Conservation (phyloP, 1,140 invertebrate species). For the Trachelipus rathkii region DNA sequence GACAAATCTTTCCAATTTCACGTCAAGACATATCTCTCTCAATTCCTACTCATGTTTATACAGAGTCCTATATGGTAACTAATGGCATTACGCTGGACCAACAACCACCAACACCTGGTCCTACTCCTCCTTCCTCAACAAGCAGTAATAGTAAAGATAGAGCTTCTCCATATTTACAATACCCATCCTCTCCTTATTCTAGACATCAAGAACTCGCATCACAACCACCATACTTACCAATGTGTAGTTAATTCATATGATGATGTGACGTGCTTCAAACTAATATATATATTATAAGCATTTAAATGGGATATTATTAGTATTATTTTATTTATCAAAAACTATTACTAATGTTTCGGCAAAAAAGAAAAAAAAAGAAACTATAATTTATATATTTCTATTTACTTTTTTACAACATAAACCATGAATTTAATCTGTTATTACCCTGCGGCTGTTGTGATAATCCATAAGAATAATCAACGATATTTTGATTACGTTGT, state of each 20-base stretch:
- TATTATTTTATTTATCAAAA: too few relatives aligned
- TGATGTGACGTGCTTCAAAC: too few relatives aligned
- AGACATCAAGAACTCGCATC: slow-evolving; percentile 39
- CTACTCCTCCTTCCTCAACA: slow-evolving; percentile 33
- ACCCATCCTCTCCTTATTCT: slow-evolving; percentile 42
- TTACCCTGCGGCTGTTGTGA: not conserved
- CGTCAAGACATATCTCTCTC: slow-evolving; percentile 37
- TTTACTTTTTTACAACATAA: too few relatives aligned
- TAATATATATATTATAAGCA: too few relatives aligned
- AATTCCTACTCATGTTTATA: slow-evolving; percentile 38
- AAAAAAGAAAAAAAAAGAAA: too few relatives aligned
- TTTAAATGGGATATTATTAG: too few relatives aligned
- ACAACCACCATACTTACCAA: slow-evolving; percentile 40
- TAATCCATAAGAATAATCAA: not conserved
- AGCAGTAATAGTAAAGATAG: slow-evolving; percentile 38
- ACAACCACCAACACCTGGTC: slow-evolving; percentile 32
- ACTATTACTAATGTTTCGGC: too few relatives aligned
- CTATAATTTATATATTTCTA: too few relatives aligned
- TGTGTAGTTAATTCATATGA: not conserved
- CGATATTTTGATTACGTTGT: not conserved
- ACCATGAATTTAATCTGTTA: too few relatives aligned
- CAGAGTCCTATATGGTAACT: slow-evolving; percentile 37
- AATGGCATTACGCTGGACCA: slow-evolving; percentile 25
- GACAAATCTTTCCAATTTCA: slow-evolving; percentile 41
- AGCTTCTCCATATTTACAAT: slow-evolving; percentile 42